Evolutionary conservation across 1,140 invertebrate species (phyloP).

Genomic region (Drosophila ironensis): DNA sequence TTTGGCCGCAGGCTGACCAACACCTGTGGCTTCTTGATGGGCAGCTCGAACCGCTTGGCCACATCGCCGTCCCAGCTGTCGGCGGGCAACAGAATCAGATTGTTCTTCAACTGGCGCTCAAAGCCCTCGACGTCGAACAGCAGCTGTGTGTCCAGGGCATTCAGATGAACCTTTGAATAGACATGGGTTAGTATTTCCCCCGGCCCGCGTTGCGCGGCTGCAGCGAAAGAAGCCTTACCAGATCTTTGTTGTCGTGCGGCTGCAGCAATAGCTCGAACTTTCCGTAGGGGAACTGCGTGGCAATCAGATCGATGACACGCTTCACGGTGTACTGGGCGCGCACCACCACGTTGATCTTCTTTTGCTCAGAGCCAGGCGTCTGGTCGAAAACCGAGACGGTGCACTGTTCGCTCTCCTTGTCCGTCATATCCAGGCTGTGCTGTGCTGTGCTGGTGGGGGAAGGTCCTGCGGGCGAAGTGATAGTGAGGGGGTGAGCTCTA

Average conservation of each 20-base stretch:
- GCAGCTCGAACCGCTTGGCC: conserved; percentile 62
- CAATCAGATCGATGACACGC: conserved; percentile 83
- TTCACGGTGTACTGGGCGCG: conserved; percentile 83
- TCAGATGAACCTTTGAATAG: conserved; percentile 59
- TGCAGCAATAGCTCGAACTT: conserved; percentile 83
- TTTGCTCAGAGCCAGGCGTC: conserved; percentile 81
- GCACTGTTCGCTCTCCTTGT: conserved; percentile 82
- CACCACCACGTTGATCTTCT: conserved; percentile 82
- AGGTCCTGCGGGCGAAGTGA: conserved; percentile 3
- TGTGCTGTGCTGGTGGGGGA: too few relatives aligned
- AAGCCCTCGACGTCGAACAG: conserved; percentile 68
- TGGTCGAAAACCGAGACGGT: conserved; percentile 84
- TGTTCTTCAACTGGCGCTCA: conserved; percentile 59
- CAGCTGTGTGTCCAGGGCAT: conserved; percentile 44
- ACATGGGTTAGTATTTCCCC: neutral
- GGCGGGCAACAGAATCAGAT: conserved; percentile 63
- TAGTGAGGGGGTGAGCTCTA: conserved; percentile 6
- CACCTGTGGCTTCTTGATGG: conserved; percentile 40
- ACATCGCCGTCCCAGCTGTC: conserved; percentile 67
- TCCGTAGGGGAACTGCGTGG: conserved; percentile 83
- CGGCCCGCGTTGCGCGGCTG: too few relatives aligned
- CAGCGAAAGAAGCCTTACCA: too few relatives aligned
- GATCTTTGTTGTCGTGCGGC: conserved; percentile 58
- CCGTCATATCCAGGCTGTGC: conserved; percentile 44
- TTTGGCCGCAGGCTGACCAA: conserved; percentile 22